phyloP scores from a whole-genome alignment of 1,140 invertebrate species.

The Ditylenchus dipsaci region DNA sequence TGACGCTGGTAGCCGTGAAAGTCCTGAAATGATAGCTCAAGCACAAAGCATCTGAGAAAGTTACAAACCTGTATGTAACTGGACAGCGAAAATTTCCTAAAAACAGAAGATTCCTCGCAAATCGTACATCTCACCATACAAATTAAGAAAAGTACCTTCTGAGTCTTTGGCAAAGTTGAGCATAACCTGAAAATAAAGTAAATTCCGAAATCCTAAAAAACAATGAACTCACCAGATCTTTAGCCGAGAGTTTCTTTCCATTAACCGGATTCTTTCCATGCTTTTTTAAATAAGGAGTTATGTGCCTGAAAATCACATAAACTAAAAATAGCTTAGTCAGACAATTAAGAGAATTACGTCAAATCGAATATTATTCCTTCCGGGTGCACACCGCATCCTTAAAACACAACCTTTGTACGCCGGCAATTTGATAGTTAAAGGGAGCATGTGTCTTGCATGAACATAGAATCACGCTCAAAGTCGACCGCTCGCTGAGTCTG shows the following conservation, averaged over 20 bases:
- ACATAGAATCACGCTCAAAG: too few relatives aligned
- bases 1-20: conserved; percentile 70
- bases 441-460: too few relatives aligned
- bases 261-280: conserved; percentile 89
- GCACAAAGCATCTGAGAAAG: too few relatives aligned
- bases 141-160: conserved; percentile 62
- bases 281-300: conserved; percentile 84
- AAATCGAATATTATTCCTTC: conserved; percentile 85
- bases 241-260: conserved; percentile 79
- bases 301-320: conserved; percentile 61
- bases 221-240: conserved; percentile 65
- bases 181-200: conserved; percentile 62
- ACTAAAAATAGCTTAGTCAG: conserved; percentile 1
- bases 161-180: conserved; percentile 82
- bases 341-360: conserved; percentile 54
- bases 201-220: too few relatives aligned
- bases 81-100: conserved; percentile 79
- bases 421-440: too few relatives aligned
- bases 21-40: not conserved
- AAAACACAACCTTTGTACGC: too few relatives aligned
- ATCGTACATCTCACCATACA: too few relatives aligned
- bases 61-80: conserved; percentile 65
- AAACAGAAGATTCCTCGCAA: conserved; percentile 23
- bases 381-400: conserved; percentile 75
- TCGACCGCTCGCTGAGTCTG: too few relatives aligned